A percentile compares a stretch with the other conserved stretches of the same genome.
These are phyloP conservation scores for Drosophila fulvimacula DNA, from an alignment of 2,888 invertebrate genomes.

Conservation along the genomic window DNA sequence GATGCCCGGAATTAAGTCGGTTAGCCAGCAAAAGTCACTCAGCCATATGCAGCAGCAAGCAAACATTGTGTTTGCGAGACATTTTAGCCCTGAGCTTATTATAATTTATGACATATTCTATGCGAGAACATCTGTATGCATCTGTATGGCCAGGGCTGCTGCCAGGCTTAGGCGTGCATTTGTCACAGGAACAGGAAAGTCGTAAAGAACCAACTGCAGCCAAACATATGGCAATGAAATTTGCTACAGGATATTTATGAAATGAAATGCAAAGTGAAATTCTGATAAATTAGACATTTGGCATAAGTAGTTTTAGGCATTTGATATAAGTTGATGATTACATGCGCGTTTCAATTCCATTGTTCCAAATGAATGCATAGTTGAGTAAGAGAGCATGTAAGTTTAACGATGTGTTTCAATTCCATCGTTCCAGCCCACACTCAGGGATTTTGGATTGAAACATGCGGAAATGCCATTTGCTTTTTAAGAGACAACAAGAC, in stretches of 20 bases:
- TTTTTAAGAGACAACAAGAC: too few relatives aligned
- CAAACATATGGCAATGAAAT: not conserved
- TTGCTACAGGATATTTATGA: not conserved
- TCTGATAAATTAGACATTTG: not conserved
- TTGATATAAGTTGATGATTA: not conserved
- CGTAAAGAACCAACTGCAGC: not conserved
- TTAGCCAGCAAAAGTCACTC: slow-evolving; percentile 32
- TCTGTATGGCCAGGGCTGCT: not conserved
- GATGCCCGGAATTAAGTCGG: slow-evolving; percentile 30
- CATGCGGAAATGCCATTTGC: too few relatives aligned
- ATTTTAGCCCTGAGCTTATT: slow-evolving; percentile 37
- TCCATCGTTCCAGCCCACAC: too few relatives aligned
- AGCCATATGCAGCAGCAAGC: slow-evolving; percentile 37
- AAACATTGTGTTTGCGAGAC: slow-evolving; percentile 26
- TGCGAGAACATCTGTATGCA: slow-evolving; percentile 18
- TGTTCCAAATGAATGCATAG: too few relatives aligned
- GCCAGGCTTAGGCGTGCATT: not conserved
- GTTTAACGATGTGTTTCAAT: too few relatives aligned
- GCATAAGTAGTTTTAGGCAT: not conserved
- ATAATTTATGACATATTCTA: slow-evolving; percentile 46
- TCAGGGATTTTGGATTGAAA: too few relatives aligned
- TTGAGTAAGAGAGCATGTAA: too few relatives aligned
- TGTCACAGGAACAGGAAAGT: slow-evolving; percentile 3
- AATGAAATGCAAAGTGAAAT: not conserved
- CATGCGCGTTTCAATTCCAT: too few relatives aligned